Evolutionary conservation across 2,888 invertebrate species (phyloP), one percentile per base, ranked within the genome.

Genomic region (Myopa testacea): DNA sequence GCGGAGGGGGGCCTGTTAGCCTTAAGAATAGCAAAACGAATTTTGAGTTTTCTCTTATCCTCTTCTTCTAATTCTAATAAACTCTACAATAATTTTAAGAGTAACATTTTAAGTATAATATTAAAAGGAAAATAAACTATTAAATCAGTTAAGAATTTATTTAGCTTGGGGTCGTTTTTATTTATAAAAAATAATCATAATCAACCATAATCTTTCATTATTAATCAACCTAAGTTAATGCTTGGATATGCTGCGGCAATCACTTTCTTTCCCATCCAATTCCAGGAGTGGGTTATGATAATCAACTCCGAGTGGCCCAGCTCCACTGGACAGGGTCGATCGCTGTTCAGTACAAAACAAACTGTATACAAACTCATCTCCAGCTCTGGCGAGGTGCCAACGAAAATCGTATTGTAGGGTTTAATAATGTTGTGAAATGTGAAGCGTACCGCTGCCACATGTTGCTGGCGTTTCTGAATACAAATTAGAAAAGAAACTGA

Each of bases 381-480:
- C 75, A 87, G 80, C 55, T 87, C 87, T 0, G 87, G 87, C 0
- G 87, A 85, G 3, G 85, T 85, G 63, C 87, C 87, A 34, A 87
- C 83, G 12, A 87, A 79, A 2, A 87, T 81, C 4, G 84, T 81
- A 63, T 83, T 86, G 34, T 80, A 82, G 0, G 84, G 78, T 74
- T 86, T 87, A 3, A 72, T 72, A 14, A 84, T 79, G 19, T 84
- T 82, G 58, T 83, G 81, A 78, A 87, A 87, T 0, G 78, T 83
- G 58, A 83, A 81, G 6, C 87, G 85, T 1, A 84, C 16, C 0
- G 82, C 80, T 6, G 84, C 34, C 0, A 82, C 72, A 52, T 77
- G 81, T 38, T 85, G 80, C 80, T 84, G 83, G 75, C 85, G 82
- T 2, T 80, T 81, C 82, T 87, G 70, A 45, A 82, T 79, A 38